Conservation (phyloP, 2,888 invertebrate genomes). For the Eilema sororculum region DNA sequence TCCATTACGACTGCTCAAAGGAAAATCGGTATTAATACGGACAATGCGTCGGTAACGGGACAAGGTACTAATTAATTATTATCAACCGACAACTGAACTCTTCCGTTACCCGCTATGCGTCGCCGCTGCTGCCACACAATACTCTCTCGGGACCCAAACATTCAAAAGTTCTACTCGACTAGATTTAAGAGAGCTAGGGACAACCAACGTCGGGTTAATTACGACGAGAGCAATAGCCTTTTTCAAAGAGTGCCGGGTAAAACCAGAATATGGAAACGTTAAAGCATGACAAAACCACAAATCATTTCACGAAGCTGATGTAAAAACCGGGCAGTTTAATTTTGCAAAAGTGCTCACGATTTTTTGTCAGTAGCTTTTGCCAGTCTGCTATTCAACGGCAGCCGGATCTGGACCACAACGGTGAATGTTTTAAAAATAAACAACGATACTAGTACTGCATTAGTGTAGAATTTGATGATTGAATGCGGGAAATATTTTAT, state of each 20-base stretch:
- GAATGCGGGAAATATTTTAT: neutral
- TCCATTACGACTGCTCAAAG: slow-evolving; percentile 78
- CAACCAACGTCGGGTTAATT: slow-evolving; percentile 25
- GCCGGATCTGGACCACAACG: slow-evolving; percentile 61
- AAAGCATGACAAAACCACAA: slow-evolving; percentile 39
- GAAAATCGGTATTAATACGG: slow-evolving; percentile 78
- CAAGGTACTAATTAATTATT: slow-evolving; percentile 81
- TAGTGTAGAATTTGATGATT: slow-evolving; percentile 41
- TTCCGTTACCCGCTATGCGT: slow-evolving; percentile 68
- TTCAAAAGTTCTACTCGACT: slow-evolving; percentile 28
- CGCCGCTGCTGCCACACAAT: slow-evolving; percentile 50
- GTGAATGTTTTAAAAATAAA: slow-evolving; percentile 61
- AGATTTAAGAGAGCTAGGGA: slow-evolving; percentile 30
- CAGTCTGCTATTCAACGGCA: slow-evolving; percentile 54
- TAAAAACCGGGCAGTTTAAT: slow-evolving; percentile 61
- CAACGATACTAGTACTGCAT: slow-evolving; percentile 57
- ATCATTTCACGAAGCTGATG: slow-evolving; percentile 46
- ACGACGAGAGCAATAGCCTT: slow-evolving; percentile 25
- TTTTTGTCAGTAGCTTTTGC: slow-evolving; percentile 51
- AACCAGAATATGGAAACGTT: slow-evolving; percentile 31
- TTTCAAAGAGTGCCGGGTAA: slow-evolving; percentile 31
- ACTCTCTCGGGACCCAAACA: slow-evolving; percentile 58
- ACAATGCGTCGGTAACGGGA: slow-evolving; percentile 83
- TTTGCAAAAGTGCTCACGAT: slow-evolving; percentile 59
- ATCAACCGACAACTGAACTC: slow-evolving; percentile 76